Percentiles rank a stretch among this genome's conserved stretches.
Evolutionary conservation across 2,888 invertebrate genomes (phyloP).

Genomic region (Tubulanus polymorphus): DNA sequence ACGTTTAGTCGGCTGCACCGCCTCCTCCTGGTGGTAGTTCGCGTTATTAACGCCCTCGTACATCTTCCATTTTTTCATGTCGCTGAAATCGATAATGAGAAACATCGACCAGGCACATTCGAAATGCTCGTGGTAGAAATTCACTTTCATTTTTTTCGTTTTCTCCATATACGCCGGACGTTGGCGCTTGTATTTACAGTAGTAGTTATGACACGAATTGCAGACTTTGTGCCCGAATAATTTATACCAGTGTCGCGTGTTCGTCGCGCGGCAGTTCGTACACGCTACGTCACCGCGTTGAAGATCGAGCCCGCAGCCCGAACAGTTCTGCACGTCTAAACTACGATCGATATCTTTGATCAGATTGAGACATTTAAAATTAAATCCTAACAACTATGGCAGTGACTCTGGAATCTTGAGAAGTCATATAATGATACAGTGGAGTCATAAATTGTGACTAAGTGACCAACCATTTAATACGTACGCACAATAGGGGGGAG

Average conservation of each 20-base stretch:
- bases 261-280: too few species aligned
- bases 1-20: background rate
- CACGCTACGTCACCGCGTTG: too few species aligned
- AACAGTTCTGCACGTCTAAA: too few species aligned
- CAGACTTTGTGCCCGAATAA: background rate
- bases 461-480: too few species aligned
- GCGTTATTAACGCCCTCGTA: background rate
- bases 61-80: background rate
- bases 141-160: background rate
- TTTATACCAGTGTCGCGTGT: background rate
- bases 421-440: too few species aligned
- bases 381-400: too few species aligned
- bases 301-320: too few species aligned
- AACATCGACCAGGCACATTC: background rate
- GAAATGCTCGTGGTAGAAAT: background rate
- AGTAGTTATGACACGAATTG: background rate
- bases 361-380: too few species aligned
- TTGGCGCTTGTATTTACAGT: background rate
- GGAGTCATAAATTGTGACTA: too few species aligned
- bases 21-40: background rate
- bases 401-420: too few species aligned
- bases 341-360: too few species aligned
- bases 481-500: too few species aligned
- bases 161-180: background rate
- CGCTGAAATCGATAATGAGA: background rate